phyloP scores from a whole-genome alignment of 2,113 vertebrate genomes.

The Pipra filicauda region DNA sequence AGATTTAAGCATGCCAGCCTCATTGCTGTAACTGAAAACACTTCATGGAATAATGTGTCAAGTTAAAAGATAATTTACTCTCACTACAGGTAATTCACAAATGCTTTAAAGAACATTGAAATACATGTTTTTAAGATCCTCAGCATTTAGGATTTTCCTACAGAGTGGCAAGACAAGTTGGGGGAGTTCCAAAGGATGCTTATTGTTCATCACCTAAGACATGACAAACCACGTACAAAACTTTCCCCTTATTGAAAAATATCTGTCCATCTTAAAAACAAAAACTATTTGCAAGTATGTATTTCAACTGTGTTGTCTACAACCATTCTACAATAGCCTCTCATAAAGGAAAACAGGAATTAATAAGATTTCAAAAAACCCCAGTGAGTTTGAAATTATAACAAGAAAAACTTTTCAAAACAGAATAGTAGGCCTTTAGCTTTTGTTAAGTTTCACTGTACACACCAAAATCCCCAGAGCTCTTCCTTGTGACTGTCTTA shows the following conservation, averaged over 20 bases:
- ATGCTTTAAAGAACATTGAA: background rate
- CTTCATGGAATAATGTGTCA: background rate
- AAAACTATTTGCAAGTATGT: background rate
- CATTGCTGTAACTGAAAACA: background rate
- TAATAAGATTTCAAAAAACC: background rate
- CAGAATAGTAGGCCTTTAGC: background rate
- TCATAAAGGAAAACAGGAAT: background rate
- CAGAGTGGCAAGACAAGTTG: conserved; percentile 75
- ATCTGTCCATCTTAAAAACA: background rate
- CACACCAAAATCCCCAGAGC: background rate
- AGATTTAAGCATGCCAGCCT: background rate
- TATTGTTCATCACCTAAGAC: conserved; percentile 82
- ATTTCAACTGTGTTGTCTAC: background rate
- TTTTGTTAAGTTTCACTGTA: background rate
- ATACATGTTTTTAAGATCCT: conserved; percentile 68
- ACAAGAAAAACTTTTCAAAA: background rate
- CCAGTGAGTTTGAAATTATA: background rate
- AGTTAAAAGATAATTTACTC: background rate
- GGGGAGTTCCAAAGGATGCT: conserved; percentile 86
- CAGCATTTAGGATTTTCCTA: conserved; percentile 80
- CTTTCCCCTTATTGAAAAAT: background rate
- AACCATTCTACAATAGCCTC: background rate
- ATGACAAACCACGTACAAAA: conserved; percentile 79
- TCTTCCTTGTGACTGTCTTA: background rate
- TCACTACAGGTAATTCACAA: background rate